Percentiles rank a stretch among this genome's conserved stretches.
Conservation (phyloP, 2,888 invertebrate species). For the Cryptophagus acutangulus region DNA sequence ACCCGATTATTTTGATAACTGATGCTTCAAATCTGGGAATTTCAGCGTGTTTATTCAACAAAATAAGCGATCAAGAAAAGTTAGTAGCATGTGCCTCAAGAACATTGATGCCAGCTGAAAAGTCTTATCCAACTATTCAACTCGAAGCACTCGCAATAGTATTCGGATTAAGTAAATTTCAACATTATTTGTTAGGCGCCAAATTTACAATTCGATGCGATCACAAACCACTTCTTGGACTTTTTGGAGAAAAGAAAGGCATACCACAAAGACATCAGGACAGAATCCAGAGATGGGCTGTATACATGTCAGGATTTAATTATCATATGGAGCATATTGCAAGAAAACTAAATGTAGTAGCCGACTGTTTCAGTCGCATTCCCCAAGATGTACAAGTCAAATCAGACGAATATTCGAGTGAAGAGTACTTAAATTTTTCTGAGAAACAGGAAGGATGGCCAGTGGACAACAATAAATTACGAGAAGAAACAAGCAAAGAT, state of each 20-base stretch:
- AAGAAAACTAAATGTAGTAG: slow-evolving; percentile 12
- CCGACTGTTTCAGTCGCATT: slow-evolving; percentile 14
- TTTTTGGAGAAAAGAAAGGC: slow-evolving; percentile 31
- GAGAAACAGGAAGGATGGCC: slow-evolving; percentile 9
- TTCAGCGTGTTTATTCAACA: too few species aligned
- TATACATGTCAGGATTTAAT: slow-evolving; percentile 19
- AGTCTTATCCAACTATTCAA: slow-evolving; percentile 3
- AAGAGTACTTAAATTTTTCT: slow-evolving; percentile 8
- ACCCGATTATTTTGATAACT: too few species aligned
- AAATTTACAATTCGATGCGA: slow-evolving; percentile 13
- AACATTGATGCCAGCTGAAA: slow-evolving; percentile 14
- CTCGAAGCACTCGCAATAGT: slow-evolving; percentile 24
- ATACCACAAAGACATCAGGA: slow-evolving; percentile 37
- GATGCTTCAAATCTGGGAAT: too few species aligned
- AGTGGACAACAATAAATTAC: slow-evolving; percentile 11
- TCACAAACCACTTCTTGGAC: slow-evolving; percentile 6
- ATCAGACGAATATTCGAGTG: neutral
- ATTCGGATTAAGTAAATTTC: slow-evolving; percentile 17
- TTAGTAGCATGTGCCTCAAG: slow-evolving; percentile 14
- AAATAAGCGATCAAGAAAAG: too few species aligned
- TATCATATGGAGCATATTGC: slow-evolving; percentile 18
- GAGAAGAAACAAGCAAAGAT: slow-evolving; percentile 11
- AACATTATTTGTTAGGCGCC: slow-evolving; percentile 12
- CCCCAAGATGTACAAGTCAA: slow-evolving; percentile 6
- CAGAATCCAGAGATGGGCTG: slow-evolving; percentile 36